Evolutionary conservation across 2,888 invertebrate genomes (phyloP).

Genomic region (Lepidocyrtoides sp.): DNA sequence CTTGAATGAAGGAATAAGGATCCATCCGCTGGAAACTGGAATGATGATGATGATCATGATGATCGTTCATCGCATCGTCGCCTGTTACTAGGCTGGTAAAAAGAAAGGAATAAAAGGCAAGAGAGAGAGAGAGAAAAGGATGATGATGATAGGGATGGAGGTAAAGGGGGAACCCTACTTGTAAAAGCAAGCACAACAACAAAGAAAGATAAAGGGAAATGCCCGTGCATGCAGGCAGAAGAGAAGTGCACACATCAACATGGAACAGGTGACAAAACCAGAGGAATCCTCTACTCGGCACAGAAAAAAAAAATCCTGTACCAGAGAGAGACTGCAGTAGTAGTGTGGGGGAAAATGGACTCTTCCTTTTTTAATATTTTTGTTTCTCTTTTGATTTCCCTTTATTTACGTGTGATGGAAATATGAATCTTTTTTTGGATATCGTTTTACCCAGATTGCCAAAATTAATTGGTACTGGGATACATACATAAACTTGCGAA

Average conservation of each 20-base stretch:
- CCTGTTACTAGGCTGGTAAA: slow-evolving; percentile 66
- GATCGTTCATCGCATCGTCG: slow-evolving; percentile 45
- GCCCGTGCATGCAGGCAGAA: slow-evolving; percentile 23
- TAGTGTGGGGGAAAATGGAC: slow-evolving; percentile 25
- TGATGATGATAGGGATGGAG: slow-evolving; percentile 4
- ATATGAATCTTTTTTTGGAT: no score
- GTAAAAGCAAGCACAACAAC: not conserved
- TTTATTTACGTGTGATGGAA: no score
- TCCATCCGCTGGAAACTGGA: slow-evolving; percentile 70
- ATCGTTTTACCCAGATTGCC: no score
- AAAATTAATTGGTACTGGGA: no score
- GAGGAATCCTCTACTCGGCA: slow-evolving; percentile 36
- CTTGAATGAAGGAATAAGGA: slow-evolving; percentile 63
- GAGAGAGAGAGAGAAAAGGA: not conserved
- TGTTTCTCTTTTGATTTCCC: no score
- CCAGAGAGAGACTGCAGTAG: not conserved
- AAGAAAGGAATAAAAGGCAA: slow-evolving; percentile 19
- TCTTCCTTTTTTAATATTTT: slow-evolving; percentile 24
- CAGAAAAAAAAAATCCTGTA: not conserved
- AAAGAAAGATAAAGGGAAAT: slow-evolving; percentile 33
- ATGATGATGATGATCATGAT: slow-evolving; percentile 32
- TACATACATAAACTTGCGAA: no score
- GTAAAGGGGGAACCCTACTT: slow-evolving; percentile 28
- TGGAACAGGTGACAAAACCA: slow-evolving; percentile 66
- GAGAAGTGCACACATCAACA: not conserved